Evolutionary conservation across 2,797 vertebrate genomes (phyloP), one percentile per base, ranked within the genome.

Genomic region (Apogon talboti): DNA sequence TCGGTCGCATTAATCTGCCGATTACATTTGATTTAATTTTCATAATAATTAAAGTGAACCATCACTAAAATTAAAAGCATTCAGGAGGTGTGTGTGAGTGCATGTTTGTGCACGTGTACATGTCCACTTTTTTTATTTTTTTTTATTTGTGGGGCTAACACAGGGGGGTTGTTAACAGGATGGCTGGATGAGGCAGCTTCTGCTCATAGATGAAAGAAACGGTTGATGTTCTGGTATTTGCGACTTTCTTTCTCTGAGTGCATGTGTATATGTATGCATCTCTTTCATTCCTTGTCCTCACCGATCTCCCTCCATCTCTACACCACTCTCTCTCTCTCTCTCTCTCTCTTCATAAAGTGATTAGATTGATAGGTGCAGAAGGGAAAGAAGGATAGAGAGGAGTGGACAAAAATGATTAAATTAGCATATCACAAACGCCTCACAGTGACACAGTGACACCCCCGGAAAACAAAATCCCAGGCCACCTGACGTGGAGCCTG

Each of bases 11-110:
- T 93, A 93, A 94, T 94, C 91, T 87, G 64, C 67, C 81, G 85
- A 92, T 93, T 93, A 92, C 87, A 82, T 90, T 92, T 93, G 88
- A 94, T 92, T 94, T 93, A 91, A 92, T 94, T 93, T 92, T 92
- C 89, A 90, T 89, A 87, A 89, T 93, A 91, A 93, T 93, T 94
- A 92, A 93, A 92, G 80, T 91, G 90, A 93, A 92, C 88, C 92
- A 93, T 93, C 92, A 89, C 87, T 87, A 91, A 91, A 92, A 91
- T 92, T 86, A 91, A 92, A 92, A 82, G 80, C 81, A 85, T 84
- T 84, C 24, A 1, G 70, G 57, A 63, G 58, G 63, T 16, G 65
- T 65, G 77, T 46, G 70, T 42, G 62, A 35, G 50, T 15, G 65
- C n/a, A 54, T 47, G 61, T 46, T 61, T 21, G 70, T 47, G 61